phyloP scores from a whole-genome alignment of 2,888 invertebrate genomes.

The Trimorus sp. region DNA sequence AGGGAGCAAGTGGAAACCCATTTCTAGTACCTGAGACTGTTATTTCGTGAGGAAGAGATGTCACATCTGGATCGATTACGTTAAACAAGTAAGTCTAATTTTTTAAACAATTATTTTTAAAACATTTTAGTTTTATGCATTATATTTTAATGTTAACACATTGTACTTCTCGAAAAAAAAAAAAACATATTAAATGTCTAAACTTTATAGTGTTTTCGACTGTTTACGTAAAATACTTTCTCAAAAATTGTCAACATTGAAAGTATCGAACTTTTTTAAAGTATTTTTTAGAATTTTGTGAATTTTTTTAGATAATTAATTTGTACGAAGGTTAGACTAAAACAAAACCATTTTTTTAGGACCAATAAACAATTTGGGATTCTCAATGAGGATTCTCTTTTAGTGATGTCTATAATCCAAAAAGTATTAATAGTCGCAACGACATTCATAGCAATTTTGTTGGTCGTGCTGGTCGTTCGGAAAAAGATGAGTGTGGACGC shows the following conservation, averaged over 20 bases:
- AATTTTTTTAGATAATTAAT: neutral
- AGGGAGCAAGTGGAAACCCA: slow-evolving; percentile 2
- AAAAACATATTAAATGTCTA: no score
- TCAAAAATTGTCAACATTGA: no score
- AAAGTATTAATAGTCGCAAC: slow-evolving; percentile 67
- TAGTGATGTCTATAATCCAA: slow-evolving; percentile 63
- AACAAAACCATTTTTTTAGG: neutral
- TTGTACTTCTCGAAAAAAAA: no score
- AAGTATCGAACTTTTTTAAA: neutral
- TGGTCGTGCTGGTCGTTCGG: slow-evolving; percentile 66
- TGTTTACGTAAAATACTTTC: no score
- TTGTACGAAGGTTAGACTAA: neutral
- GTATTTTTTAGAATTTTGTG: neutral
- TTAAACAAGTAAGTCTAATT: slow-evolving; percentile 5
- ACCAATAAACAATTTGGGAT: slow-evolving; percentile 4
- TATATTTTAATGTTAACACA: no score
- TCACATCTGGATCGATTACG: no score
- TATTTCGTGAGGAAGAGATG: neutral
- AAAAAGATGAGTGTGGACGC: slow-evolving; percentile 66
- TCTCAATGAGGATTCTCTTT: slow-evolving; percentile 16
- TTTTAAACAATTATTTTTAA: no score
- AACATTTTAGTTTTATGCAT: no score
- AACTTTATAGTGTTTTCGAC: no score
- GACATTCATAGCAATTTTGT: slow-evolving; percentile 63
- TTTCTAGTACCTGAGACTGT: slow-evolving; percentile 38